Conservation (phyloP, 2,797 vertebrate genomes). For the Chelonia mydas region DNA sequence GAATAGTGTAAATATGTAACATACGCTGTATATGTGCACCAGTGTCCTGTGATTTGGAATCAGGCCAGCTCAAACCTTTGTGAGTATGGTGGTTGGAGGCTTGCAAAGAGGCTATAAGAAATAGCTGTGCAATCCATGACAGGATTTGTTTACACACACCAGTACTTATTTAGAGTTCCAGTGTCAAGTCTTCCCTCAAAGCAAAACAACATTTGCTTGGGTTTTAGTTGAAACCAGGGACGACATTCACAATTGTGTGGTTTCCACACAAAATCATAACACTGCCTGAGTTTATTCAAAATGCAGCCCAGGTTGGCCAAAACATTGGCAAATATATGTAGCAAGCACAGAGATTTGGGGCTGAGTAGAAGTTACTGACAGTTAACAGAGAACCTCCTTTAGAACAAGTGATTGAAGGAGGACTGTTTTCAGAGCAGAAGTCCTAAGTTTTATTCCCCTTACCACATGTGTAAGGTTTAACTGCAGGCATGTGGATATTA, state of each 20-base stretch:
- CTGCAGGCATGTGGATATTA: neutral
- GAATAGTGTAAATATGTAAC: neutral
- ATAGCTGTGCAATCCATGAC: neutral
- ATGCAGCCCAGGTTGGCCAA: neutral
- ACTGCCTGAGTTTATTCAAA: neutral
- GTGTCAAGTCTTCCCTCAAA: neutral
- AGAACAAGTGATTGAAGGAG: neutral
- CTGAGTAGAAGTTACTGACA: neutral
- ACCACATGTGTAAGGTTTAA: neutral
- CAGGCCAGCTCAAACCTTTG: neutral
- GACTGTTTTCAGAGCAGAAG: neutral
- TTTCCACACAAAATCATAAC: neutral
- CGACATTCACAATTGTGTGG: neutral
- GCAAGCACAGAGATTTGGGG: neutral
- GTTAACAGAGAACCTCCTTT: neutral
- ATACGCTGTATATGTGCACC: neutral
- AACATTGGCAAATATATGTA: neutral
- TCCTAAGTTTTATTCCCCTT: neutral
- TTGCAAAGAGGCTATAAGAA: neutral
- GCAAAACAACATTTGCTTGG: neutral
- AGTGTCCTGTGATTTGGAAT: rapidly evolving
- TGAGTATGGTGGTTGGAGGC: neutral
- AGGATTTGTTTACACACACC: neutral
- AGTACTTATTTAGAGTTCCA: neutral
- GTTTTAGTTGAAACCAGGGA: neutral